Base-by-base conservation (phyloP, 2,797 vertebrate genomes). In the Benthosema pterotum region DNA sequence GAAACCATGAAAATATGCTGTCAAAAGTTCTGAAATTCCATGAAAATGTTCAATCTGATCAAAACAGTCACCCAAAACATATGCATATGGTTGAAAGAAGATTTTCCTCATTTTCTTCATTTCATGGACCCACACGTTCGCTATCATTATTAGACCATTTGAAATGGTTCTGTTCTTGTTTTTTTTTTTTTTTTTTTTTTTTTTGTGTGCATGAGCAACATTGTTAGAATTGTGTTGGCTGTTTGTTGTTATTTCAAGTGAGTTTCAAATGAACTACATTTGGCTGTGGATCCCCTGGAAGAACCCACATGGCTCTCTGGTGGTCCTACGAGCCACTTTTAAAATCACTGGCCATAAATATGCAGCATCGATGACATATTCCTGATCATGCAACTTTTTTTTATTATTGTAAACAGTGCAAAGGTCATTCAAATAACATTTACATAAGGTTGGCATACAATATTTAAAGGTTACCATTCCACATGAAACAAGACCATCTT, bases 1-100 rank as follows among this genome's bases (percentile, higher is more conserved):
- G 13, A 13, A 53, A 61, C 8, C 55, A 16, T 60, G 61, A 49
- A 1, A 57, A 56, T 1, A 38, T 42, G 6, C 57, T 52, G 13
- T 8, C 22, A 60, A 61, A 68, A 59, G 42, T 65, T 60, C 4
- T 63, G 49, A 76, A 67, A 61, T 14, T 11, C 38, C 49, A 43
- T 15, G n/a, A 43, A 43, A 17, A 15, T 18, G 46, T 62, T 48
- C 51, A 5, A 70, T n/a, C 11, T 16, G 11, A 47, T 47, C 22
- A 42, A 72, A 63, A 19, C 48, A 77, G 52, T 58, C 55, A 67
- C 7, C 22, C 57, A 66, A 69, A n/a, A 38, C 62, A 67, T n/a
- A 48, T 60, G 32, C 66, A 66, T 47, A 3, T n/a, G 43, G 4
- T 54, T 59, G 19, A 42, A 53, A 42, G 0, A 53, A 32, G 5